phyloP scores from a whole-genome alignment of 2,888 invertebrate genomes.

The Noctua fimbriata region DNA sequence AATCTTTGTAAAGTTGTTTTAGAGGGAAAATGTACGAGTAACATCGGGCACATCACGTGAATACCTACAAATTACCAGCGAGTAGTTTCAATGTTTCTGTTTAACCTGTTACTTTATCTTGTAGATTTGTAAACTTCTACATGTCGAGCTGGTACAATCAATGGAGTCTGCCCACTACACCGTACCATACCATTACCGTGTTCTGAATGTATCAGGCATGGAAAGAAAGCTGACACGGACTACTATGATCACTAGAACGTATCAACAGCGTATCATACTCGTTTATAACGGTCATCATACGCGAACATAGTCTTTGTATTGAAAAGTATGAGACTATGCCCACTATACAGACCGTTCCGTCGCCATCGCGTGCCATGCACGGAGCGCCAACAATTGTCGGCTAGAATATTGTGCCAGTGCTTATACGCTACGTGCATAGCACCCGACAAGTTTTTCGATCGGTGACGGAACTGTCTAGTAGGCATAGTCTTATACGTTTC shows the following conservation, averaged over 20 bases:
- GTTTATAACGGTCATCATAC: no score
- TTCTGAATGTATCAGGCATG: background rate
- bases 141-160: background rate
- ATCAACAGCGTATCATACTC: no score
- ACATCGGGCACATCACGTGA: slow-evolving; percentile 51
- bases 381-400: no score
- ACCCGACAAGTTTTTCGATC: background rate
- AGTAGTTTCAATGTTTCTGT: slow-evolving; percentile 19
- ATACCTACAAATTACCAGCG: slow-evolving; percentile 54
- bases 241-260: no score
- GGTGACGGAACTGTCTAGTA: background rate
- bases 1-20: slow-evolving; percentile 73
- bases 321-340: no score
- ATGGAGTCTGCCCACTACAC: background rate
- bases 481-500: background rate
- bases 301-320: no score
- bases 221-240: no score
- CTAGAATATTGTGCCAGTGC: no score
- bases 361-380: no score
- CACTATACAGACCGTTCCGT: no score
- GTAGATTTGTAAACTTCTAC: slow-evolving; percentile 2
- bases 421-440: no score
- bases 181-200: background rate
- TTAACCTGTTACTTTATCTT: slow-evolving; percentile 13
- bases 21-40: slow-evolving; percentile 65